Evolutionary conservation across 2,888 invertebrate species (phyloP), one percentile per base, ranked within the genome.

Genomic region (Drosophila acutilabella): DNA sequence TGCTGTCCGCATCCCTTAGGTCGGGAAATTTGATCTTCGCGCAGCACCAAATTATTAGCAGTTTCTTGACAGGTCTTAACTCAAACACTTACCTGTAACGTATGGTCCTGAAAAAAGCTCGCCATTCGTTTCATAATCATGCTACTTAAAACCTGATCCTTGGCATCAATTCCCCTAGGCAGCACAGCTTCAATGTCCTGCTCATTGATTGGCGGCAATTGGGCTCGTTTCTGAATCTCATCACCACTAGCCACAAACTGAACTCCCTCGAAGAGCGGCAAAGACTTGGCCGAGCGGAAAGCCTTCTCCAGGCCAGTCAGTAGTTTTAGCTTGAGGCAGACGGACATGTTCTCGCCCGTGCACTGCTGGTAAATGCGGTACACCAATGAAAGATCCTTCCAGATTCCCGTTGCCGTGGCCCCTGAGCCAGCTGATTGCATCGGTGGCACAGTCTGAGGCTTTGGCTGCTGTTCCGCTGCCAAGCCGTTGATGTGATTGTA

Each of bases 291-390:
- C 48, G 93, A 92, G 69, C 95, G 94, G 33, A 96, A 94, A 50
- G 95, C 94, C 86, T 96, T 95, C 83, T 96, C 96, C 92, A 97
- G 93, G 2, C 96, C 95, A 20, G 96, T 94, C n/a, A 96, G 93
- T 54, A 97, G 92, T 90, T 97, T 97, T 68, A 96, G 92, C 91
- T 97, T 97, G 56, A 97, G 93, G 81, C 97, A 97, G 67, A 96
- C 94, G 3, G 95, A 93, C 64, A 86, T 56, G 76, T 95, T 95
- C 70, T 94, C 93, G 57, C 94, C 94, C 67, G 95, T 94, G 93
- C 97, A 97, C 86, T 97, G 96, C 91, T 95, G 96, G 92, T 97
- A 97, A 74, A 96, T 94, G 90, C 96, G 96, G 89, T 96, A 96
- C 75, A 96, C 94, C 86, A 95, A 94, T 81, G 95, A 94, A 6